These are phyloP conservation scores for Anarrhichthys ocellatus DNA, from an alignment of 2,113 vertebrate genomes.

Conservation along the genomic window DNA sequence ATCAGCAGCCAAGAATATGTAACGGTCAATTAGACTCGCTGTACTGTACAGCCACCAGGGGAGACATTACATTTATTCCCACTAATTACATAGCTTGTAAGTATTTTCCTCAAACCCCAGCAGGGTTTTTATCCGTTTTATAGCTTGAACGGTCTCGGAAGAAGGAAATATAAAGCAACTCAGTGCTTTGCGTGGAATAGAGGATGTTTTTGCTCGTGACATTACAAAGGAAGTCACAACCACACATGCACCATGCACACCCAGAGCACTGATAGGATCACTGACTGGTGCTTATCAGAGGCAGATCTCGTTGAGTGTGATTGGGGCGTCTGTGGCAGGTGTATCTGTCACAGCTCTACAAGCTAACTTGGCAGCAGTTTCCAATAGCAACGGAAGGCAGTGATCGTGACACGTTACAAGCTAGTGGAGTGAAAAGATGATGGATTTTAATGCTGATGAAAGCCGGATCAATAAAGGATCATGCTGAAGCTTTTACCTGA, in stretches of 20 bases:
- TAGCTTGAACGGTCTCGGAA: conserved; percentile 2
- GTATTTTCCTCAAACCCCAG: conserved; percentile 44
- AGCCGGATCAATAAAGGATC: conserved; percentile 13
- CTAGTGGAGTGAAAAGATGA: background rate
- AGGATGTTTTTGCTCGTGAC: conserved; percentile 20
- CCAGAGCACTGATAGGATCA: conserved; percentile 48
- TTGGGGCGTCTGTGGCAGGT: conserved; percentile 16
- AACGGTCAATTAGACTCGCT: background rate
- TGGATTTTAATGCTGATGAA: conserved; percentile 21
- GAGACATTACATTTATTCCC: conserved; percentile 51
- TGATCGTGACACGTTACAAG: conserved; percentile 2
- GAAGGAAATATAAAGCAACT: conserved; percentile 2
- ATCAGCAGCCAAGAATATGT: background rate
- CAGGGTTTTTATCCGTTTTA: conserved; percentile 30
- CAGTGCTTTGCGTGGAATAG: background rate
- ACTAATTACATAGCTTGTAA: conserved; percentile 50
- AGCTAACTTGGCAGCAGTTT: conserved; percentile 16
- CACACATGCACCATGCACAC: background rate
- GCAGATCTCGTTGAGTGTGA: conserved; percentile 41
- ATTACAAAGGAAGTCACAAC: conserved; percentile 29
- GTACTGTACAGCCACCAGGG: conserved; percentile 25
- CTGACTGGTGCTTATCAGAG: conserved; percentile 25
- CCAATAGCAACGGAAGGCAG: conserved; percentile 8
- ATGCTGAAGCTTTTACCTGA: background rate
- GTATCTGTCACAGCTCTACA: conserved; percentile 20